phyloP scores from a whole-genome alignment of 2,888 invertebrate genomes.

The Ceriagrion tenellum region DNA sequence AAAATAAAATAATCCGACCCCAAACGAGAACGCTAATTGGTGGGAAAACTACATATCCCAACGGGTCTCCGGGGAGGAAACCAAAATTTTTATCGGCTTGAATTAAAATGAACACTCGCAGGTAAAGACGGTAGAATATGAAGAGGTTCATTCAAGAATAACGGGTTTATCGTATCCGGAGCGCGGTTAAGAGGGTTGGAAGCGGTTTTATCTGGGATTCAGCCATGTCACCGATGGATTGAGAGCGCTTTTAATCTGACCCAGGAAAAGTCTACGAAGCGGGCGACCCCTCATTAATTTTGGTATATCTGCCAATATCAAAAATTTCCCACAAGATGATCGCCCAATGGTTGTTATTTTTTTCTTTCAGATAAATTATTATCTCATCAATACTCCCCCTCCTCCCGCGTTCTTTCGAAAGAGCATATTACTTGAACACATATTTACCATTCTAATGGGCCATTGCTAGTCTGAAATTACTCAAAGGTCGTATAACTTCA shows the following conservation, averaged over 20 bases:
- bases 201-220: not conserved
- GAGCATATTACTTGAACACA: not conserved
- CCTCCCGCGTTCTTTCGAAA: not conserved
- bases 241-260: not conserved
- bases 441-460: too few relatives aligned
- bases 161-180: not conserved
- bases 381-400: too few relatives aligned
- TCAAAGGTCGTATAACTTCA: too few relatives aligned
- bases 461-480: too few relatives aligned
- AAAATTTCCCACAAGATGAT: not conserved
- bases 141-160: slow-evolving; percentile 6
- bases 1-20: not conserved
- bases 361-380: not conserved
- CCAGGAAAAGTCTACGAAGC: not conserved
- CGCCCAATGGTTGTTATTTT: not conserved
- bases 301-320: not conserved
- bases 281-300: not conserved
- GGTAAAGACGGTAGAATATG: not conserved
- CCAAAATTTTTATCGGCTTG: not conserved
- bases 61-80: not conserved
- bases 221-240: not conserved
- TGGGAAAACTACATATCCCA: not conserved
- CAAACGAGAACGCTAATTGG: not conserved
- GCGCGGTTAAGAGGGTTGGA: not conserved
- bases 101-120: not conserved